Conservation (phyloP, 53 echinoderm and acorn worm genomes). For the Echinarachnius parma region DNA sequence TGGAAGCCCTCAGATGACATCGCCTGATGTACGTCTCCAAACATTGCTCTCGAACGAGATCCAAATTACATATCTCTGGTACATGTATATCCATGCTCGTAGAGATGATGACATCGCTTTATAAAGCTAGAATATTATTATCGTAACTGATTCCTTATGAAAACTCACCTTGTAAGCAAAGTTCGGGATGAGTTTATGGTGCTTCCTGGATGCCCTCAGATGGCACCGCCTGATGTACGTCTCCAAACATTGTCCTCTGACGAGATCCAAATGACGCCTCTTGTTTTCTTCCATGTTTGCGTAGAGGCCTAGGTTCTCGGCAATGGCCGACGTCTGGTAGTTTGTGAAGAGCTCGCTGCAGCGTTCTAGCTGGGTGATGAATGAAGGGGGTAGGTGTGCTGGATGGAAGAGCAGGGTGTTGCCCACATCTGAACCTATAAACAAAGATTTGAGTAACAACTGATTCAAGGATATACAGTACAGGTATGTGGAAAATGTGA, state of each 20-base stretch:
- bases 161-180: slow-evolving; percentile 28
- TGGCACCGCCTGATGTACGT: slow-evolving; percentile 25
- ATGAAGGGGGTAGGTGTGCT: slow-evolving; percentile 55
- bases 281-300: slow-evolving; percentile 14
- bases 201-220: slow-evolving; percentile 2
- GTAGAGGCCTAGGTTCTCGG: slow-evolving; percentile 68
- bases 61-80: too few species aligned
- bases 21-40: too few species aligned
- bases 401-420: slow-evolving; percentile 40
- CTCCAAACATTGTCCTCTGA: slow-evolving; percentile 15
- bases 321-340: slow-evolving; percentile 66
- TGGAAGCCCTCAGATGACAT: too few species aligned
- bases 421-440: slow-evolving; percentile 10
- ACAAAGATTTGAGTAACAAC: too few species aligned
- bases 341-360: slow-evolving; percentile 62
- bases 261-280: slow-evolving; percentile 14
- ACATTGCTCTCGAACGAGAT: too few species aligned
- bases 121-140: too few species aligned
- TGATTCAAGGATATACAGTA: too few species aligned
- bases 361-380: slow-evolving; percentile 51
- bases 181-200: slow-evolving; percentile 38
- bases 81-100: too few species aligned
- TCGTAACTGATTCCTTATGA: too few species aligned
- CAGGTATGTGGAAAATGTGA: too few species aligned
- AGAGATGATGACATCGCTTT: too few species aligned